phyloP scores from a whole-genome alignment of 1,140 invertebrate species.

The Mercenaria mercenaria region DNA sequence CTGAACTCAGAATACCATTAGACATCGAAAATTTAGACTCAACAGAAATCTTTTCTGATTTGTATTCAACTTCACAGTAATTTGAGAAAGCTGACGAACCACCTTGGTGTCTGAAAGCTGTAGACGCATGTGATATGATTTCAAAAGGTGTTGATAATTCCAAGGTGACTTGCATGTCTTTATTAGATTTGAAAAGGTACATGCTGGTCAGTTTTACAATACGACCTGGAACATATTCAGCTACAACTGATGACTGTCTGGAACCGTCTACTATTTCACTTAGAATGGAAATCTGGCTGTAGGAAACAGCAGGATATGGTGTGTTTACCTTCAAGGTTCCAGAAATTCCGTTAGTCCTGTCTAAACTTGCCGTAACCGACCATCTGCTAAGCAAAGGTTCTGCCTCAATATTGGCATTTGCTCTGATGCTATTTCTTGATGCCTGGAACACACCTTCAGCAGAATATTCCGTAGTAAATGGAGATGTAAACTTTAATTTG shows the following conservation, averaged over 20 bases:
- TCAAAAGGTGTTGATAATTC: conserved; percentile 39
- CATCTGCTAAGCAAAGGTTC: conserved; percentile 22
- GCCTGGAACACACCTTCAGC: not conserved
- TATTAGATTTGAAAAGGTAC: not conserved
- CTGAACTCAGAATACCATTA: not conserved
- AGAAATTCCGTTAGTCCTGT: conserved; percentile 12
- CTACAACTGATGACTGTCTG: not conserved
- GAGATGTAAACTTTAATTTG: conserved; percentile 27
- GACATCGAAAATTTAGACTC: not conserved
- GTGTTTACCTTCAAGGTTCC: conserved; percentile 33
- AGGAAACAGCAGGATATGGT: not conserved
- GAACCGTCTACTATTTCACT: not conserved
- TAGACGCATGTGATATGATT: not conserved
- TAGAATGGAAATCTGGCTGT: not conserved
- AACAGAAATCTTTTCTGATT: not conserved
- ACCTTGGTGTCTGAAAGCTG: conserved; percentile 8
- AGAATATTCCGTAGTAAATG: not conserved
- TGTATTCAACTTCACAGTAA: conserved; percentile 33
- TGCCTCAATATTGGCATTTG: not conserved
- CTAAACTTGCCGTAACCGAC: not conserved
- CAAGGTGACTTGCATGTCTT: not conserved
- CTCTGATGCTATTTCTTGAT: not conserved
- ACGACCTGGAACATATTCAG: conserved; percentile 18
- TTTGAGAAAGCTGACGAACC: not conserved
- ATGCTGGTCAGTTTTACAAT: not conserved